Evolutionary conservation across 2,113 vertebrate species (phyloP), one percentile per base, ranked within the genome.

Genomic region (Takifugu bimaculatus): DNA sequence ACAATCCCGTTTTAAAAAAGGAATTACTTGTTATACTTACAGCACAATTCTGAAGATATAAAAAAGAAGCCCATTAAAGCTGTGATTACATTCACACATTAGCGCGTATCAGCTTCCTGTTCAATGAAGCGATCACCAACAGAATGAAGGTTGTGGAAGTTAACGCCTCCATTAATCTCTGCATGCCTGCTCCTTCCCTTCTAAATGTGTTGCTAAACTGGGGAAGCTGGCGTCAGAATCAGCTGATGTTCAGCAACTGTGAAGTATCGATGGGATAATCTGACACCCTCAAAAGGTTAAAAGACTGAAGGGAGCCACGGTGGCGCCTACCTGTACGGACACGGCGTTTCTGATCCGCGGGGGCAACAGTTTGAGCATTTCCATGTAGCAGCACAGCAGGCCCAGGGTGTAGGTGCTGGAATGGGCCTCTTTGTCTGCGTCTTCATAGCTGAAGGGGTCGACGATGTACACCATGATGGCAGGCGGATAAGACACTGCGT

Each of bases 381-480:
- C 96, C 61, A 96, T 79, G 83, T 97, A 99, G 90, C 96, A 99
- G 85, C 95, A 93, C 74, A 99, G 92, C 54, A 99, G 93, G 50
- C 94, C 94, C 75, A 99, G 90, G 0, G 95, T 95, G 93, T 94
- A 97, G 59, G 93, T 55, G 45, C 91, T 94, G 51, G 94, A 94
- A 69, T 91, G 90, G 74, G 88, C 90, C 32, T 90, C 91, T 77
- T 93, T 88, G 73, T 94, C 94, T 59, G 91, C 90, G 57, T 93
- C 94, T 74, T 95, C 93, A 12, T 97, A 98, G 4, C 94, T 95
- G 75, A 99, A 99, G 62, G 96, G 95, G 87, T 99, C 95, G 6
- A 99, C 85, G 13, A 99, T 94, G 85, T 99, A 99, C 82, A 99
- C 93, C 50, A 99, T 94, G 61, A 99, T 95, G 66, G 96, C 93